A percentile compares a stretch with the other conserved stretches of the same genome.
Conservation (phyloP, 2,113 vertebrate species). For the Pituophis catenifer region DNA sequence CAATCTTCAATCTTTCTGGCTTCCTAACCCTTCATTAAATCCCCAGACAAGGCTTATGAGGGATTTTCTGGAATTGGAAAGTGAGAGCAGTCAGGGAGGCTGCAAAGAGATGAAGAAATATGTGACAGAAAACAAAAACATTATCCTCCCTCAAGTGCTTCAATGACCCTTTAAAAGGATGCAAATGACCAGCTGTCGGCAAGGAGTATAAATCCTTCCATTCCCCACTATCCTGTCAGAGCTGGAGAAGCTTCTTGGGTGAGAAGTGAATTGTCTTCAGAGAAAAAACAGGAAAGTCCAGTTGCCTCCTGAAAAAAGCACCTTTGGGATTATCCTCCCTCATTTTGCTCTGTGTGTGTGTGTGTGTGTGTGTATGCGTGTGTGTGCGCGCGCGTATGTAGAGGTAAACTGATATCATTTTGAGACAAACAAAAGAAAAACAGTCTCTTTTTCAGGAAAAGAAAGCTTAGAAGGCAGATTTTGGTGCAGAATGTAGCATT, state of each 20-base stretch:
- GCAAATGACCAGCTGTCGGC: too few species aligned
- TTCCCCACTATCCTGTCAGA: too few species aligned
- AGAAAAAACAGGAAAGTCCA: too few species aligned
- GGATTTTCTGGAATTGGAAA: not conserved
- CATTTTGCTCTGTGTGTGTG: not conserved
- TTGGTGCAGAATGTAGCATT: not conserved
- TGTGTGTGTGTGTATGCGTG: accelerated
- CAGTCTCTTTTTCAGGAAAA: not conserved
- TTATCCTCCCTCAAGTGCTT: not conserved
- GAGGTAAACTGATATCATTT: not conserved
- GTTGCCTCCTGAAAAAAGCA: too few species aligned
- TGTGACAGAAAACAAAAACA: not conserved
- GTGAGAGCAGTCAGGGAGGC: not conserved
- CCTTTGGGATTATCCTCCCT: not conserved
- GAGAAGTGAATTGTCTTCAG: too few species aligned
- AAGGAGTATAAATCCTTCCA: too few species aligned
- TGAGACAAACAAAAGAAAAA: not conserved
- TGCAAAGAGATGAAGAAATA: not conserved
- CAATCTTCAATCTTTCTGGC: not conserved
- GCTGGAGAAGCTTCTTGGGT: too few species aligned
- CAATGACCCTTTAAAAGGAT: too few species aligned
- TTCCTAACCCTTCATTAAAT: not conserved
- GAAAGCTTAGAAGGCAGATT: not conserved
- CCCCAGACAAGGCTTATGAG: not conserved
- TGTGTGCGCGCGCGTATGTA: accelerated